Conservation (phyloP, 2,797 vertebrate genomes). For the Lophotriccus pileatus region DNA sequence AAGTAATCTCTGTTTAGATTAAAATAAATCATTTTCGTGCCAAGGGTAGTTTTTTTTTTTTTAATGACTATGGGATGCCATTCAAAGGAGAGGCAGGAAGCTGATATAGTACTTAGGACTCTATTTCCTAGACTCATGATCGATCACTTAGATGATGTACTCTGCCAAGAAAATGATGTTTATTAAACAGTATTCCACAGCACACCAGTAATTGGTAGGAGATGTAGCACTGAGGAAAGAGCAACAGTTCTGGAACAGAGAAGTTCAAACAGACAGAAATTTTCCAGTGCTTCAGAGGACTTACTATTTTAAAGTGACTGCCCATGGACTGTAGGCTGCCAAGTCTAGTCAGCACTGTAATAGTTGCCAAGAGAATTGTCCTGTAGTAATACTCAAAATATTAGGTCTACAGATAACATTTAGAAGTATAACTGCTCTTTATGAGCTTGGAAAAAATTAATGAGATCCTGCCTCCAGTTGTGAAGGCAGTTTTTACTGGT, state of each 20-base stretch:
- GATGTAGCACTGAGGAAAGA: not conserved
- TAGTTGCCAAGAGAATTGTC: not conserved
- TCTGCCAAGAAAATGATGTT: constrained; percentile 54
- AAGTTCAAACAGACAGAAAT: not conserved
- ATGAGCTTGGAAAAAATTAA: not conserved
- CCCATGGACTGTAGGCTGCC: not conserved
- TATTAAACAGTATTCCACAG: constrained; percentile 54
- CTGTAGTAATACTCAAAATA: not conserved
- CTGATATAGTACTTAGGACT: constrained; percentile 37
- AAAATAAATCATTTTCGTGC: constrained; percentile 67
- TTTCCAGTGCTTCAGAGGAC: not conserved
- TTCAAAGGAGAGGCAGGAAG: constrained; percentile 46
- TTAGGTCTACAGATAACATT: not conserved
- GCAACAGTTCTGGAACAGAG: not conserved
- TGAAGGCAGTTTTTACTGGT: not conserved
- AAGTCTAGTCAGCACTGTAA: not conserved
- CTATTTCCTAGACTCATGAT: constrained; percentile 21
- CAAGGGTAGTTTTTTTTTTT: not conserved
- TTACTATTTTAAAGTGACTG: not conserved
- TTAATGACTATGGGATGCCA: constrained; percentile 41
- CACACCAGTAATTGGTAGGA: constrained; percentile 24
- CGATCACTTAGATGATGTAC: not conserved
- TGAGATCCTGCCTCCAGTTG: not conserved
- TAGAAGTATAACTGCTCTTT: not conserved
- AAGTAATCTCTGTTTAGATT: constrained; percentile 66